Base-by-base conservation (phyloP, 2,797 vertebrate species). In the Catostomus latipinnis region DNA sequence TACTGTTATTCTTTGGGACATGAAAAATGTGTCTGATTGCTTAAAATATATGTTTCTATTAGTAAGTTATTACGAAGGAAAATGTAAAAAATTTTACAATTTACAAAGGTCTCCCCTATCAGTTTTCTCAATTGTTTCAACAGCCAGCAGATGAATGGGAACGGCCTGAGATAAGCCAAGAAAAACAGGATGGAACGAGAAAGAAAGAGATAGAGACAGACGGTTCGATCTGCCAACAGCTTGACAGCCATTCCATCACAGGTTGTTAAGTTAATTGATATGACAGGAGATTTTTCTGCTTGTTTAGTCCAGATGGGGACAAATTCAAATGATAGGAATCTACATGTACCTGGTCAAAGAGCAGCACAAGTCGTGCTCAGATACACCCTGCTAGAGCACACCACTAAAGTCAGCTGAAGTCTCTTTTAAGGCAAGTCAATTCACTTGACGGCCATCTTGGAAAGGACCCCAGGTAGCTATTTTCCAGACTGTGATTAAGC, bases 241-340 rank as follows among this genome's bases (percentile, higher is more conserved):
- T 79, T 76, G 76, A 88, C 87, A 80, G 73, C 82, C 58, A 43
- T 87, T 91, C 88, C 80, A 88, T 93, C 91, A 90, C 74, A 82
- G 45, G 14, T 81, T 78, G 34, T 34, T 34, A 46, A 89, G 74
- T 85, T 92, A 88, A 91, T 91, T 88, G 87, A 89, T 88, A 78
- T 90, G 91, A 92, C 91, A 86, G 85, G 82, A 82, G 60, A 43
- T 82, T 80, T 88, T 88, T 86, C 88, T 90, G 91, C 90, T 88
- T 89, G 86, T 84, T 77, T 68, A 78, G 66, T 77, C 57, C 68
- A 68, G 80, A 85, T 85, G 85, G 85, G 83, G 86, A 87, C 85
- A 82, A 82, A 53, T 60, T 91, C 90, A 88, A 79, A 87, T 84
- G 86, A 90, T 88, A 86, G 67, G 88, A 88, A 89, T 81, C 84